A percentile compares a stretch with the other conserved stretches of the same genome.
These are phyloP conservation scores for Heliconius congener DNA, from an alignment of 1,140 invertebrate genomes.

Conservation along the genomic window DNA sequence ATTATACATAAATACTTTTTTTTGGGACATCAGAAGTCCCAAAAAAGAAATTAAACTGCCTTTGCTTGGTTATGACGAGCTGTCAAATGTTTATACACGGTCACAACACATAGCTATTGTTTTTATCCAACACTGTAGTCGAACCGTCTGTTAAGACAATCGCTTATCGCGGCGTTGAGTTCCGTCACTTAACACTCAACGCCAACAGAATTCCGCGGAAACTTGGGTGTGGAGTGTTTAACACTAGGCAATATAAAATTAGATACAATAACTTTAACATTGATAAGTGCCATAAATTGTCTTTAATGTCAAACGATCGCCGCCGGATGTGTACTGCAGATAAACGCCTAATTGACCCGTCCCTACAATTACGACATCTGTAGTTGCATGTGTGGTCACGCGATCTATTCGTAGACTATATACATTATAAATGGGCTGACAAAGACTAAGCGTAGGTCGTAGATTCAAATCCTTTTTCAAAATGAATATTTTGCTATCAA, in stretches of 20 bases:
- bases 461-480: background rate
- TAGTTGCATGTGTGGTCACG: background rate
- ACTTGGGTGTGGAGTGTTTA: too few relatives aligned
- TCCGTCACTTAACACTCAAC: too few relatives aligned
- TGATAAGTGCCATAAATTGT: background rate
- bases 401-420: background rate
- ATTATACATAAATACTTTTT: too few relatives aligned
- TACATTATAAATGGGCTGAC: background rate
- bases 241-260: too few relatives aligned
- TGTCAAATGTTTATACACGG: background rate
- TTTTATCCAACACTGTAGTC: background rate
- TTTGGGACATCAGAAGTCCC: background rate
- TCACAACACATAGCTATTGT: background rate
- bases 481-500: too few relatives aligned
- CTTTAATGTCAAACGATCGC: background rate
- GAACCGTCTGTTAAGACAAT: background rate
- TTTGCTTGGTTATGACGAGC: background rate
- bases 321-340: background rate
- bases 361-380: background rate
- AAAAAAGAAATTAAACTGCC: background rate
- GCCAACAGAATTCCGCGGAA: too few relatives aligned
- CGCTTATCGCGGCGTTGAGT: background rate
- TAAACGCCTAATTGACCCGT: background rate
- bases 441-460: background rate
- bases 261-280: background rate